Base-by-base conservation (phyloP, 2,113 vertebrate genomes). In the Psittacus erithacus region DNA sequence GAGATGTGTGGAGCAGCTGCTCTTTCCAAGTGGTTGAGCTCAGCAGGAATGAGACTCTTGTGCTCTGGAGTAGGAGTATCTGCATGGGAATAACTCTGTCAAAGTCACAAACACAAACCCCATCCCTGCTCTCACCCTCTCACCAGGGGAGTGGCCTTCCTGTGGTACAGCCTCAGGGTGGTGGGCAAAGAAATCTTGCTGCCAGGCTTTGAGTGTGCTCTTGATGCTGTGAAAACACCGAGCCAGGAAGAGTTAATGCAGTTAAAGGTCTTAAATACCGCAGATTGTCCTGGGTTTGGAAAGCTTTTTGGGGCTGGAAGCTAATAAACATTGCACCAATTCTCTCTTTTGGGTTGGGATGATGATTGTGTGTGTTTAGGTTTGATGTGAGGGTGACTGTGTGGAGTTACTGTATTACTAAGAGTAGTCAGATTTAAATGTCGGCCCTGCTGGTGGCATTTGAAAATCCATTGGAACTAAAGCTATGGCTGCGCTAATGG, bases 111-210 rank as follows among this genome's bases (percentile, higher is more conserved):
- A 19, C 39, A 8, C 2, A 2, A 22, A 77, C 62, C 11, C 35
- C 33, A 29, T 76, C 59, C 23, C 68, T 0, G 5, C 53, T 44
- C 25, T n/a, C 49, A 16, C 11, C 35, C 49, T 39, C 19, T 38
- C 44, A 16, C 11, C 35, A 13, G 29, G 20, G 23, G 10, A 55
- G 12, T 6, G 33, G 41, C 10, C 33, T 73, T 38, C 47, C 24
- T 0, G 1, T 49, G 50, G 3, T 22, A 5, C 10, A 1, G 27
- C 10, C 46, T 55, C 15, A 13, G 59, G 4, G 38, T 6, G 35
- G 17, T 8, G 8, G 46, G 76, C 83, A 14, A n/a, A 55, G 82
- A 64, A 73, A 31, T 38, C 31, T 33, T 13, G 41, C 47, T 60
- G 77, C 38, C 15, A 9, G 0, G 44, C 55, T 39, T 2, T 2